Conservation (phyloP, 2,113 vertebrate species). For the Myanophis thanlyinensis region DNA sequence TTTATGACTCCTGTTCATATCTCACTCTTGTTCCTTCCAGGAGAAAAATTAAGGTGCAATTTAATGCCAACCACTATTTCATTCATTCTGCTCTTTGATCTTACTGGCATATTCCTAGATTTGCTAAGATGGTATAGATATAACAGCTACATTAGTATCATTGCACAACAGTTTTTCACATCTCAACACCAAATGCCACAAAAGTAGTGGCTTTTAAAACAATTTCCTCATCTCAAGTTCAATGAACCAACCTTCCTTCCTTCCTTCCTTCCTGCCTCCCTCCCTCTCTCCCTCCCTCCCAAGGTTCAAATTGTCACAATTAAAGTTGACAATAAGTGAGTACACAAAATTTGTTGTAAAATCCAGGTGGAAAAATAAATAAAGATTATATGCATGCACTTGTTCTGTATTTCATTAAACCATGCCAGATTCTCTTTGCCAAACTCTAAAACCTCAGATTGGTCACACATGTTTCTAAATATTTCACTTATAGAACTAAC, state of each 20-base stretch:
- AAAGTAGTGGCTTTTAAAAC: not conserved
- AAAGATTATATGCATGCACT: slow-evolving; percentile 53
- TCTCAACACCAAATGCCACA: not conserved
- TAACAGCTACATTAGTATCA: not conserved
- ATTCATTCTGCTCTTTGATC: not conserved
- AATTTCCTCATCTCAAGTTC: not conserved
- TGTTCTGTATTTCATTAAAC: slow-evolving; percentile 54
- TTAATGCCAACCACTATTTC: not conserved
- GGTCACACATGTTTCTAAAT: slow-evolving; percentile 51
- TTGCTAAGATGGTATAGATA: not conserved
- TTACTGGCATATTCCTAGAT: not conserved
- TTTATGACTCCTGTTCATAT: not conserved
- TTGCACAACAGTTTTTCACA: not conserved
- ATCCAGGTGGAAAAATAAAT: slow-evolving; percentile 55
- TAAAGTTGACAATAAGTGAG: slow-evolving; percentile 39
- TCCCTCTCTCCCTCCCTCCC: not conserved
- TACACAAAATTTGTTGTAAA: slow-evolving; percentile 48
- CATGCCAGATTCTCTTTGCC: slow-evolving; percentile 38
- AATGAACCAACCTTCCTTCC: not conserved
- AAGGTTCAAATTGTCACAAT: slow-evolving; percentile 41
- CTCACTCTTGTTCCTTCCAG: not conserved
- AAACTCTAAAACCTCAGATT: slow-evolving; percentile 34
- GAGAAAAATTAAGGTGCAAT: not conserved
- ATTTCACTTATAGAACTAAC: slow-evolving; percentile 36
- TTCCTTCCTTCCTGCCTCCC: not conserved